A percentile compares a stretch with the other conserved stretches of the same genome.
Evolutionary conservation across 1,140 invertebrate species (phyloP).

Genomic region (Trichoplusia ni): DNA sequence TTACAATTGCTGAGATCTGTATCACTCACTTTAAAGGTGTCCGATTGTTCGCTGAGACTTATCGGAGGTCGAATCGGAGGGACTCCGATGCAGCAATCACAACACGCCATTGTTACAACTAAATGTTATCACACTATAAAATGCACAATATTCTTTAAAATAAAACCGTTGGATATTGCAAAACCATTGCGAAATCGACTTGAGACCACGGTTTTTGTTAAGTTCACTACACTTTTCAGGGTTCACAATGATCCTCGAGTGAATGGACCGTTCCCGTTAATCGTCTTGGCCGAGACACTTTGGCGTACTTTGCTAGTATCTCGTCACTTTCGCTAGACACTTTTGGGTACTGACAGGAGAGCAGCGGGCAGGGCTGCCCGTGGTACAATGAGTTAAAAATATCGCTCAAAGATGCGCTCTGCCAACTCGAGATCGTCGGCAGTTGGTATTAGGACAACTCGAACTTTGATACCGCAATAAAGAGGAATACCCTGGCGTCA

Average conservation of each 20-base stretch:
- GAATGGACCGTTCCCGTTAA: constrained; percentile 9
- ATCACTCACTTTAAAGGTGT: constrained; percentile 87
- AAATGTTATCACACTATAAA: constrained; percentile 44
- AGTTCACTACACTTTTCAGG: constrained; percentile 21
- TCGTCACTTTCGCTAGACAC: constrained; percentile 73
- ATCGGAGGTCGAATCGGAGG: constrained; percentile 88
- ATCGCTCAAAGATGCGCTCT: constrained; percentile 78
- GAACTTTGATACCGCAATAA: constrained; percentile 65
- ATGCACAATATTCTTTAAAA: constrained; percentile 42
- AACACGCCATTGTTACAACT: constrained; percentile 82
- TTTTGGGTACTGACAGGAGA: constrained; percentile 66
- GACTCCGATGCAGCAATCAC: constrained; percentile 84
- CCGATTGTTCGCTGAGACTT: constrained; percentile 89
- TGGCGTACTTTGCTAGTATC: constrained; percentile 26
- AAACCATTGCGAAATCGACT: constrained; percentile 41
- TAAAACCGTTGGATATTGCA: constrained; percentile 53
- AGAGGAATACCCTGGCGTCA: constrained; percentile 19
- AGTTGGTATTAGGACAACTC: constrained; percentile 65
- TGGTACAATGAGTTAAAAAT: constrained; percentile 81
- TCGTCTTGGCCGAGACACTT: constrained; percentile 4
- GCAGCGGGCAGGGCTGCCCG: constrained; percentile 66
- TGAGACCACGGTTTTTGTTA: constrained; percentile 20
- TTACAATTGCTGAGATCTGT: constrained; percentile 1
- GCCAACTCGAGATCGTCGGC: constrained; percentile 64
- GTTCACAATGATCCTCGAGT: constrained; percentile 5